Evolutionary conservation across 2,888 invertebrate species (phyloP).

Genomic region (Drosophila subquinaria): DNA sequence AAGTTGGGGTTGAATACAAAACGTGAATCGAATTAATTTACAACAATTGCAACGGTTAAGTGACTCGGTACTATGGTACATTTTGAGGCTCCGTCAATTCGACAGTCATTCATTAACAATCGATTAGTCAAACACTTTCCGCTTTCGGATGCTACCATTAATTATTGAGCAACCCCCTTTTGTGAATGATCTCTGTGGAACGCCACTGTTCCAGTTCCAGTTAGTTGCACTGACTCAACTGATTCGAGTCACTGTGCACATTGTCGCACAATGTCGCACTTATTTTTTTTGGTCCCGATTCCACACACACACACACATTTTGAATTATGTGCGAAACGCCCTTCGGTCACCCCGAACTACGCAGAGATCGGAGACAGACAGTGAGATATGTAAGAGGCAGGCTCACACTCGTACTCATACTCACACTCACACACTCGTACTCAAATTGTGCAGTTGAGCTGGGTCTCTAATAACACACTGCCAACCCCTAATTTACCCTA

Average conservation of each 20-base stretch:
- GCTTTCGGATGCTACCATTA: slow-evolving; percentile 66
- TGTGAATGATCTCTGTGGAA: slow-evolving; percentile 22
- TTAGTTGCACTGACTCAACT: slow-evolving; percentile 37
- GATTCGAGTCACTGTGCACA: slow-evolving; percentile 49
- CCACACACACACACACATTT: slow-evolving; percentile 17
- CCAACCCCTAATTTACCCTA: slow-evolving; percentile 84
- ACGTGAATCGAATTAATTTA: slow-evolving; percentile 75
- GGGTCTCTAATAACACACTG: slow-evolving; percentile 79
- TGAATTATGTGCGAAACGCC: slow-evolving; percentile 57
- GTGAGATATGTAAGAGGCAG: slow-evolving; percentile 39
- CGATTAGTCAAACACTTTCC: slow-evolving; percentile 81
- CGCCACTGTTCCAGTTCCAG: slow-evolving; percentile 38
- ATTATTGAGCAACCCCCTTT: slow-evolving; percentile 69
- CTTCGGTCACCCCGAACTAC: slow-evolving; percentile 30
- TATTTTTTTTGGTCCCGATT: slow-evolving; percentile 19
- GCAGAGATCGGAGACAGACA: slow-evolving; percentile 18
- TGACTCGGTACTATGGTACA: slow-evolving; percentile 58
- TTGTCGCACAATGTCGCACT: slow-evolving; percentile 25
- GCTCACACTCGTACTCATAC: slow-evolving; percentile 26
- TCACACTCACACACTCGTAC: slow-evolving; percentile 17
- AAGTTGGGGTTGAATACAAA: slow-evolving; percentile 30
- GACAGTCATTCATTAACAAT: slow-evolving; percentile 81
- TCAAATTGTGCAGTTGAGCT: slow-evolving; percentile 41
- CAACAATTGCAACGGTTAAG: slow-evolving; percentile 74
- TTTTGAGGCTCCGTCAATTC: slow-evolving; percentile 53